A percentile compares a stretch with the other conserved stretches of the same genome.
Evolutionary conservation across 2,888 invertebrate genomes (phyloP).

Genomic region (Laothoe populi): DNA sequence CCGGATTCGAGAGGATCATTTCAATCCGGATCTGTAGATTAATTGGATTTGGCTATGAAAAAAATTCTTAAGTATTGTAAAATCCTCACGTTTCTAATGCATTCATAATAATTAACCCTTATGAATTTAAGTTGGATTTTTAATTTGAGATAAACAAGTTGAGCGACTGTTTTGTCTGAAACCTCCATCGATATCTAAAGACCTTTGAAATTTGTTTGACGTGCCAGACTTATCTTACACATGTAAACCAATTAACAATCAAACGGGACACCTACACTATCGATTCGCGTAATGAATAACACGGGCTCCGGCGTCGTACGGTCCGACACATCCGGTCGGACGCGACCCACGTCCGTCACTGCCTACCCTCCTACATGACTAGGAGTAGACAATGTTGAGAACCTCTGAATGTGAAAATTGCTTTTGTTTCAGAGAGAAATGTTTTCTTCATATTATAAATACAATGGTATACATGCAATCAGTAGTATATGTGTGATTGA

Average conservation of each 20-base stretch:
- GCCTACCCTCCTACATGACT: conserved; percentile 34
- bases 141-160: neutral
- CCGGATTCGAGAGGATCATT: too few relatives aligned
- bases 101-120: neutral
- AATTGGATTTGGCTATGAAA: too few relatives aligned
- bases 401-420: neutral
- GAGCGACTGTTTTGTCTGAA: neutral
- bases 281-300: conserved; percentile 58
- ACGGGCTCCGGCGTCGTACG: conserved; percentile 63
- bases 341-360: conserved; percentile 67
- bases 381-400: conserved; percentile 10
- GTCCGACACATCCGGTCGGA: conserved; percentile 65
- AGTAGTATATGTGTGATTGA: neutral
- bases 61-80: too few relatives aligned
- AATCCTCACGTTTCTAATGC: too few relatives aligned
- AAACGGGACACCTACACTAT: conserved; percentile 51
- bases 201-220: neutral
- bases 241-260: conserved; percentile 55
- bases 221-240: conserved; percentile 17
- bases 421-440: neutral
- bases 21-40: too few relatives aligned
- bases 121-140: neutral
- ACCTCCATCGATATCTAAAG: neutral
- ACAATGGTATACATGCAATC: neutral
- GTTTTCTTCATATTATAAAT: neutral